Conservation (phyloP, 2,888 invertebrate genomes). For the Bhutanitis thaidina region DNA sequence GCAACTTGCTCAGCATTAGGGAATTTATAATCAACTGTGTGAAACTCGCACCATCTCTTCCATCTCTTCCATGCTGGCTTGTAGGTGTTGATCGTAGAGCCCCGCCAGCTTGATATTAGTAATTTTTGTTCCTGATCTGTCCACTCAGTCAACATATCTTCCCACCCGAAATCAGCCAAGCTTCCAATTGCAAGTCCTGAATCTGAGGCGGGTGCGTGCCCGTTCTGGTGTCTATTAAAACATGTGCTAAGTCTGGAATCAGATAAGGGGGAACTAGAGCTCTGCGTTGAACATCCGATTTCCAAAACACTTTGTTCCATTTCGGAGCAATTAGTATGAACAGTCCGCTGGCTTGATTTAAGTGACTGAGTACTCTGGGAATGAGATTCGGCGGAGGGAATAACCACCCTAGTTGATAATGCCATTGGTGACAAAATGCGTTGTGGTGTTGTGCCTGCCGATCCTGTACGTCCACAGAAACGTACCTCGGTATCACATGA, state of each 20-base stretch:
- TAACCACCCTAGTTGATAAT: background rate
- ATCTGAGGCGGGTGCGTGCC: too few relatives aligned
- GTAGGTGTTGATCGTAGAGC: background rate
- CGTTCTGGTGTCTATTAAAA: background rate
- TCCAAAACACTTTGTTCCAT: slow-evolving; percentile 31
- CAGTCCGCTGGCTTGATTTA: slow-evolving; percentile 23
- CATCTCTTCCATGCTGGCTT: too few relatives aligned
- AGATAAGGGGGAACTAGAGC: background rate
- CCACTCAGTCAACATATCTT: background rate
- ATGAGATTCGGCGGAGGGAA: slow-evolving; percentile 1
- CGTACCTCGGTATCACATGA: background rate
- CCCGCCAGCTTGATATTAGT: background rate
- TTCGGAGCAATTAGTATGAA: slow-evolving; percentile 29
- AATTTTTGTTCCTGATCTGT: background rate
- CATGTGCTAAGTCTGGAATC: background rate
- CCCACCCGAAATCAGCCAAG: background rate
- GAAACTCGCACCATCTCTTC: too few relatives aligned
- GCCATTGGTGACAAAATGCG: background rate
- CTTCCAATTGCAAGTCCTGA: background rate
- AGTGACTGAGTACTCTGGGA: slow-evolving; percentile 26
- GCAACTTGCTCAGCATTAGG: background rate
- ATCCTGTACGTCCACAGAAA: background rate
- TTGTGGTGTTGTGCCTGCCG: background rate
- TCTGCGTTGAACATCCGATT: slow-evolving; percentile 23
- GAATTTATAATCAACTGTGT: background rate